A percentile compares a stretch with the other conserved stretches of the same genome.
Conservation (phyloP, 1,140 invertebrate species). For the Aphis gossypii region DNA sequence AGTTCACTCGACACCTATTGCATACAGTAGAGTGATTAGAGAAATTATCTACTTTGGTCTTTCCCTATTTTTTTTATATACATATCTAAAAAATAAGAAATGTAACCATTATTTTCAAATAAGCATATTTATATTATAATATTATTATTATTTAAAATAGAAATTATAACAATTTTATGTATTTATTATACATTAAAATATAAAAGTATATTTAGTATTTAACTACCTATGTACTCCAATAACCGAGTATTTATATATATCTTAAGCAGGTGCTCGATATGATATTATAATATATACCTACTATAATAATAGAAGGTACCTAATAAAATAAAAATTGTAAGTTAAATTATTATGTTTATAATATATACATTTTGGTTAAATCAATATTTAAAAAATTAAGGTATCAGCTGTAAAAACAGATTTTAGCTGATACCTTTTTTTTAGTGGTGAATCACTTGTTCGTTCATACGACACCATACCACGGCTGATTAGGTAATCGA, state of each 20-base stretch:
- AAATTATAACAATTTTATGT: not conserved
- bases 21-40: not conserved
- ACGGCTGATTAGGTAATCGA: not conserved
- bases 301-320: not conserved
- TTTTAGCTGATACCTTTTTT: not conserved
- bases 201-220: not conserved
- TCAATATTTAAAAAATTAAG: constrained; percentile 6
- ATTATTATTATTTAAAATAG: too few relatives aligned
- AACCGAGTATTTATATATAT: not conserved
- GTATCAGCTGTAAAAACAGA: not conserved
- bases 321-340: not conserved
- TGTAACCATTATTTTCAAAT: not conserved
- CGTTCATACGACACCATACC: not conserved
- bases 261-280: not conserved
- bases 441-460: not conserved
- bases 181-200: not conserved
- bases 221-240: not conserved
- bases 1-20: not conserved
- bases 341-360: not conserved
- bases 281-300: not conserved
- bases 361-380: not conserved
- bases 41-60: not conserved
- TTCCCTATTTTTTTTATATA: not conserved
- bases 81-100: not conserved
- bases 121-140: too few relatives aligned